These are phyloP conservation scores for Lytechinus variegatus DNA, from an alignment of 35 echinoderm and acorn worm species.

Conservation along the genomic window DNA sequence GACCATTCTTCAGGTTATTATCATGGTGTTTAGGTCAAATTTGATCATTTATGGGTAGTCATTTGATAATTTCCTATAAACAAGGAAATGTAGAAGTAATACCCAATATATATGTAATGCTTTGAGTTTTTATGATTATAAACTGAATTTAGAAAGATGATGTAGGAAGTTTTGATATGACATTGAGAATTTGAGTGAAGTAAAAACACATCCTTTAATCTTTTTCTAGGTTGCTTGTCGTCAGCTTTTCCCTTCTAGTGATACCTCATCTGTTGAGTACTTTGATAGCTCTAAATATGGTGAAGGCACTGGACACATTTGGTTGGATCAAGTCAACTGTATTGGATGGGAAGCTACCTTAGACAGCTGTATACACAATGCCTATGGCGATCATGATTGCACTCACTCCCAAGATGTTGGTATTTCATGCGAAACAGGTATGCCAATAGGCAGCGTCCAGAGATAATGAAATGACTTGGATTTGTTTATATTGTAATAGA, in stretches of 20 bases:
- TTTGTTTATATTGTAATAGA: no score
- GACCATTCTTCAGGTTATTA: no score
- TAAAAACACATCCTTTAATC: neutral
- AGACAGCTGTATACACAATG: neutral
- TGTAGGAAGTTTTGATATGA: neutral
- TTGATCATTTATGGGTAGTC: no score
- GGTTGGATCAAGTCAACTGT: neutral
- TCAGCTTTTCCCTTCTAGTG: neutral
- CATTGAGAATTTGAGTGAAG: no score
- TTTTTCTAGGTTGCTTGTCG: neutral
- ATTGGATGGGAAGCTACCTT: neutral
- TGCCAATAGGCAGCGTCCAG: neutral
- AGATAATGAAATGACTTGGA: neutral
- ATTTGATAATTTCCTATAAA: no score
- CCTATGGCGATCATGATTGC: neutral
- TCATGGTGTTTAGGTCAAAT: no score
- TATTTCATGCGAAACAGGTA: neutral
- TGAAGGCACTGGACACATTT: neutral
- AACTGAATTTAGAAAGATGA: neutral
- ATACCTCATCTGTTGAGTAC: neutral
- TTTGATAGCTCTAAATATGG: constrained; percentile 3
- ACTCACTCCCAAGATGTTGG: neutral
- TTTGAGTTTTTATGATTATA: no score
- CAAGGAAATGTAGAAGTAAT: no score
- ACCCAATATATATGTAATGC: no score